Conservation (phyloP, 2,113 vertebrate species). For the Mandrillus leucophaeus region DNA sequence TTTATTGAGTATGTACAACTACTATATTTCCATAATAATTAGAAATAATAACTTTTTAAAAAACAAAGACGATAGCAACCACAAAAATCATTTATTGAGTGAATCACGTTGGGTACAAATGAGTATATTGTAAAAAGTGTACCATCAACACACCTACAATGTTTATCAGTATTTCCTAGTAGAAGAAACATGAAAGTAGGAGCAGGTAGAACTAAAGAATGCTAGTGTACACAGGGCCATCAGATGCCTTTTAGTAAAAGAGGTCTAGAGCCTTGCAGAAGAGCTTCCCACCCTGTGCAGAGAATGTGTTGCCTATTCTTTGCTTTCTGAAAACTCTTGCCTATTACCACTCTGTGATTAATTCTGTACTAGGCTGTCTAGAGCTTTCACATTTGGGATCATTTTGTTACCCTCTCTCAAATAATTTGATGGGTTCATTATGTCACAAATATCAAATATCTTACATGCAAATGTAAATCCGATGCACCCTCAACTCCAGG, state of each 20-base stretch:
- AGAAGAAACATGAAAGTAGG: neutral
- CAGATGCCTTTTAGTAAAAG: neutral
- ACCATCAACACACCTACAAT: neutral
- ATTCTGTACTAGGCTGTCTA: neutral
- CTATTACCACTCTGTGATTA: neutral
- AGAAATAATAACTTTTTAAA: neutral
- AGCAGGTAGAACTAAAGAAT: neutral
- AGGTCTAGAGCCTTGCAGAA: neutral
- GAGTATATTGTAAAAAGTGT: neutral
- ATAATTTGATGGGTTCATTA: neutral
- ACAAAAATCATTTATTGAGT: neutral
- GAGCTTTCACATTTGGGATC: neutral
- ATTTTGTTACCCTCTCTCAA: neutral
- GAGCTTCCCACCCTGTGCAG: neutral
- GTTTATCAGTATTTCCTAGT: neutral
- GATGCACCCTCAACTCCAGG: neutral
- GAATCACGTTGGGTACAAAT: neutral
- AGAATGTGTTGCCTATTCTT: neutral
- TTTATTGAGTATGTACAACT: neutral
- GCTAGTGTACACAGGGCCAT: neutral
- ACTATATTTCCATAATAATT: neutral
- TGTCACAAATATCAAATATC: neutral
- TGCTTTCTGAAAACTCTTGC: neutral
- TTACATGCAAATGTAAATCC: neutral
- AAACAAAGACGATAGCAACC: neutral